These are phyloP conservation scores for Argentina silus DNA, from an alignment of 2,797 vertebrate species.

Conservation along the genomic window DNA sequence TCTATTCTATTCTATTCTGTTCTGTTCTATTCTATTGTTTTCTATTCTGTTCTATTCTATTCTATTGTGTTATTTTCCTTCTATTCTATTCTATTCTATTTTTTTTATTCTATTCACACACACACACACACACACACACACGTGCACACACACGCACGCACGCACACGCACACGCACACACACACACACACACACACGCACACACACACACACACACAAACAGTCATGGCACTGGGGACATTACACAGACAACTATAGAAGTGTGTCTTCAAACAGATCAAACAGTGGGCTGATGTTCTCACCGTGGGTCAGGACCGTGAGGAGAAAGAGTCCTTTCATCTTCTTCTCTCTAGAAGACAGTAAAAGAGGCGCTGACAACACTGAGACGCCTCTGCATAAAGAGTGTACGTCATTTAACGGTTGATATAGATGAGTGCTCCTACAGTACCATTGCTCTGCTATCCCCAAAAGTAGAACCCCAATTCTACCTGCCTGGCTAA, in stretches of 20 bases:
- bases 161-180: too few species aligned
- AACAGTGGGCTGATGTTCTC: not conserved
- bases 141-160: too few species aligned
- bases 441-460: not conserved
- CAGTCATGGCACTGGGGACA: not conserved
- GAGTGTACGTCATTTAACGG: not conserved
- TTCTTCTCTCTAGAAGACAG: not conserved
- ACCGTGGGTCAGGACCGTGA: not conserved
- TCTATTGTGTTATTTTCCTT: too few species aligned
- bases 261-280: not conserved
- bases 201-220: too few species aligned
- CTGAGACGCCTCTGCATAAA: not conserved
- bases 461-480: not conserved
- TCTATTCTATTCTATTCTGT: too few species aligned
- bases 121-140: too few species aligned
- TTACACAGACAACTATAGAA: not conserved
- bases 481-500: not conserved
- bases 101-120: too few species aligned
- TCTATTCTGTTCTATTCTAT: too few species aligned
- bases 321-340: not conserved
- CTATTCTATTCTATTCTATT: too few species aligned
- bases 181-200: too few species aligned
- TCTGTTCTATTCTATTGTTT: too few species aligned
- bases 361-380: not conserved
- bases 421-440: not conserved